Evolutionary conservation across 2,888 invertebrate genomes (phyloP).

Genomic region (Pseudococcus longispinus): DNA sequence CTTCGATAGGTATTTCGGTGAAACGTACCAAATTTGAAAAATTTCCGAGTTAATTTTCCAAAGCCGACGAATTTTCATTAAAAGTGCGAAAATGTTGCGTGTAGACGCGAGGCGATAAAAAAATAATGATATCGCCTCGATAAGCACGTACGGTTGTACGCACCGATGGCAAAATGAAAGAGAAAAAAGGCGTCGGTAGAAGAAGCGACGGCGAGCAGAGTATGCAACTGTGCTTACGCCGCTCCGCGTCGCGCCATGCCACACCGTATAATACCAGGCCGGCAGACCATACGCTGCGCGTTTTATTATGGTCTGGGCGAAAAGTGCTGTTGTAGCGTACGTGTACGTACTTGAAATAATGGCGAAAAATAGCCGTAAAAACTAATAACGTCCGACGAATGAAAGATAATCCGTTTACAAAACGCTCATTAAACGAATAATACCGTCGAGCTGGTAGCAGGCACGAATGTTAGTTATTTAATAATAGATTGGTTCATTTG

Average conservation of each 20-base stretch:
- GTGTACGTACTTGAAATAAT: constrained; percentile 36
- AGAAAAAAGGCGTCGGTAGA: background rate
- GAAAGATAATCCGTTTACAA: constrained; percentile 55
- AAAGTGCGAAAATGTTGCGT: background rate
- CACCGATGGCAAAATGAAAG: background rate
- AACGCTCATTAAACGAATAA: constrained; percentile 56
- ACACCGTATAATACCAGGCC: background rate
- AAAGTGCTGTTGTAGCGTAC: background rate
- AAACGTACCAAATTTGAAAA: background rate
- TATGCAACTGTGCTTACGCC: too few relatives aligned
- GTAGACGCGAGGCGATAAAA: background rate
- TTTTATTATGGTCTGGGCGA: background rate
- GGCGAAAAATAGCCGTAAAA: constrained; percentile 45
- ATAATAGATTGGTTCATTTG: constrained; percentile 55
- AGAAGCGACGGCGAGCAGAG: background rate
- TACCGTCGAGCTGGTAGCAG: constrained; percentile 51
- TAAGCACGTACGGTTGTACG: background rate
- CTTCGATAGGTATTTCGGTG: too few relatives aligned
- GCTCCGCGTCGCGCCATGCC: background rate
- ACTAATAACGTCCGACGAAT: constrained; percentile 52
- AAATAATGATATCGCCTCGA: background rate
- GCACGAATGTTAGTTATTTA: constrained; percentile 54
- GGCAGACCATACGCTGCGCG: background rate
- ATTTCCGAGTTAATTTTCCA: background rate
- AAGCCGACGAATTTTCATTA: background rate